These are phyloP conservation scores for Drosophila algonquin DNA, from an alignment of 2,888 invertebrate species.

Conservation along the genomic window DNA sequence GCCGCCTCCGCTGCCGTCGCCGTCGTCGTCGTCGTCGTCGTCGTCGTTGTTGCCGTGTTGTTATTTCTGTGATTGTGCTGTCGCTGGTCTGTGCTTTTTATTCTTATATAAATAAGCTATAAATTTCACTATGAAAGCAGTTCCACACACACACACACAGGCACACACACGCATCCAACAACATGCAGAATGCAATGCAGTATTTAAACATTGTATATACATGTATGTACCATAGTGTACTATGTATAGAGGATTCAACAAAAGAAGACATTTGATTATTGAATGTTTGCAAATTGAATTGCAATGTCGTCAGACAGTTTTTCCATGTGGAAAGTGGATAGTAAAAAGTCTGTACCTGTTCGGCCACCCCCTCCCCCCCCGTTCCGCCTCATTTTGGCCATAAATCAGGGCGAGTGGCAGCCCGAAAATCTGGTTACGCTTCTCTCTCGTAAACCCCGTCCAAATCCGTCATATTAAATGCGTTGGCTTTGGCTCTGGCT, in stretches of 20 bases:
- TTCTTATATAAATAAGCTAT: conserved; percentile 79
- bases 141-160: conserved; percentile 21
- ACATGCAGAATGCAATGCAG: conserved; percentile 9
- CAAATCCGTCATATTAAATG: conserved; percentile 69
- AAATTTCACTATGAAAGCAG: conserved; percentile 69
- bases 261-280: conserved; percentile 35
- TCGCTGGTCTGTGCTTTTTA: conserved; percentile 53
- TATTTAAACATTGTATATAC: conserved; percentile 44
- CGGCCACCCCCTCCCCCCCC: neutral
- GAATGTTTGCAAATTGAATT: conserved; percentile 52
- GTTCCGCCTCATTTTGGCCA: neutral
- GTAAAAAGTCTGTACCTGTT: neutral
- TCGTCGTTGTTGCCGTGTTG: conserved; percentile 43
- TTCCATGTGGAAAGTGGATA: conserved; percentile 8
- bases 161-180: conserved; percentile 23
- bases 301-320: conserved; percentile 43
- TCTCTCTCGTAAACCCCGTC: conserved; percentile 38
- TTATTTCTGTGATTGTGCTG: conserved; percentile 66
- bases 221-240: too few species aligned
- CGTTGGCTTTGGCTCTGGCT: conserved; percentile 28
- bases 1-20: conserved; percentile 14
- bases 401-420: conserved; percentile 31
- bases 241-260: neutral
- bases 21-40: conserved; percentile 12
- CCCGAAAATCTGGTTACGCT: conserved; percentile 24